phyloP scores from a whole-genome alignment of 2,888 invertebrate species.

The Schizaphis graminum region DNA sequence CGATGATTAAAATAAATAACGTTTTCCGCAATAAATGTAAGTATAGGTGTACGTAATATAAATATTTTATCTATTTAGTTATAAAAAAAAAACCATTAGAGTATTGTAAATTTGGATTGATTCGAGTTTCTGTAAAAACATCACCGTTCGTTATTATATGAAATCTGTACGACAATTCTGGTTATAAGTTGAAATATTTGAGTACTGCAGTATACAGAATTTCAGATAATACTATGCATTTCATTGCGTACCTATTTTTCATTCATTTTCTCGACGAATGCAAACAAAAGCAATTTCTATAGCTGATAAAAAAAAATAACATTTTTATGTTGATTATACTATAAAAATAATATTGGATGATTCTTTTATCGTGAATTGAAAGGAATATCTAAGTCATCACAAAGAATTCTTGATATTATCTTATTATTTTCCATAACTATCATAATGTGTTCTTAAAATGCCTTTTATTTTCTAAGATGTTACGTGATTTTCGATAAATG shows the following conservation, averaged over 20 bases:
- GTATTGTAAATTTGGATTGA: neutral
- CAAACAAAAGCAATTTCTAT: neutral
- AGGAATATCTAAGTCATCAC: neutral
- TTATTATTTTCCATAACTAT: neutral
- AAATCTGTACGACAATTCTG: neutral
- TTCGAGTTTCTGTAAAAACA: neutral
- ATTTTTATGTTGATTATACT: neutral
- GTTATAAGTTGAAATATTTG: neutral
- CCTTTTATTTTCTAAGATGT: neutral
- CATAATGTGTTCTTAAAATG: neutral
- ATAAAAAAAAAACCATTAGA: neutral
- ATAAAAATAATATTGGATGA: neutral
- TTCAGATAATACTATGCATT: neutral
- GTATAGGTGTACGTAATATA: neutral
- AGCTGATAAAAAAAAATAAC: neutral
- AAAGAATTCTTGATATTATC: neutral
- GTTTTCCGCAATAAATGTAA: neutral
- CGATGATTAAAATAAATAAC: neutral
- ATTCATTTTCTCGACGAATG: neutral
- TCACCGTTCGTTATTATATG: neutral
- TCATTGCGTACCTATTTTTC: neutral
- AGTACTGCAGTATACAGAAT: neutral
- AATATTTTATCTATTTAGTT: neutral
- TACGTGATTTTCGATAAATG: neutral
- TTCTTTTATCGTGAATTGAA: neutral